phyloP scores from a whole-genome alignment of 2,113 vertebrate species.

The Perca flavescens region DNA sequence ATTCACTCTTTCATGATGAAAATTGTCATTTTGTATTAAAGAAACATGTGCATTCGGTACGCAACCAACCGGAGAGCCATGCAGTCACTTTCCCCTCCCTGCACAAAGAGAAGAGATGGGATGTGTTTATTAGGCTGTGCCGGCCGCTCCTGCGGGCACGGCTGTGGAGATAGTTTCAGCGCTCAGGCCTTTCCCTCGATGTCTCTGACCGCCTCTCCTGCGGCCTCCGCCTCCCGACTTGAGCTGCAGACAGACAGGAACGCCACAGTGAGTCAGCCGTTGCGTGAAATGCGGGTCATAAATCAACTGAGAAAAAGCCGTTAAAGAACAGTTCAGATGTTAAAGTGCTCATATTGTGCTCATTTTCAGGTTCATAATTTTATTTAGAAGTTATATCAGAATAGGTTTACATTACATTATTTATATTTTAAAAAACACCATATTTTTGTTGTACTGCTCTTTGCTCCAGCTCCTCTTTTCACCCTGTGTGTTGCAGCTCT shows the following conservation, averaged over 20 bases:
- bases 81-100: conserved; percentile 28
- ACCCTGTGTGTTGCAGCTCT: no score
- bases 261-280: conserved; percentile 1
- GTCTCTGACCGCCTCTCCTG: conserved; percentile 93
- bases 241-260: conserved; percentile 78
- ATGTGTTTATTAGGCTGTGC: conserved; percentile 85
- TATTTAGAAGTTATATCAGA: no score
- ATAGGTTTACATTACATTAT: no score
- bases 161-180: conserved; percentile 55
- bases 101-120: not conserved
- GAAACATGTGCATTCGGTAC: not conserved
- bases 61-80: conserved; percentile 6
- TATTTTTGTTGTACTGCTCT: no score
- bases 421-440: no score
- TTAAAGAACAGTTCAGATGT: not conserved
- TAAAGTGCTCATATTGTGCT: no score
- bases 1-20: not conserved
- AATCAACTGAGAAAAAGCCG: no score
- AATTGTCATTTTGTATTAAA: not conserved
- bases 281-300: no score
- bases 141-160: conserved; percentile 79
- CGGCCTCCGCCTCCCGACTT: conserved; percentile 90
- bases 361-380: no score
- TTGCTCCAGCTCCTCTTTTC: no score
- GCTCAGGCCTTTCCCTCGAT: conserved; percentile 92